Percentiles rank a stretch among this genome's conserved stretches.
phyloP scores from a whole-genome alignment of 2,797 vertebrate species.

The Triplophysa bombifrons region DNA sequence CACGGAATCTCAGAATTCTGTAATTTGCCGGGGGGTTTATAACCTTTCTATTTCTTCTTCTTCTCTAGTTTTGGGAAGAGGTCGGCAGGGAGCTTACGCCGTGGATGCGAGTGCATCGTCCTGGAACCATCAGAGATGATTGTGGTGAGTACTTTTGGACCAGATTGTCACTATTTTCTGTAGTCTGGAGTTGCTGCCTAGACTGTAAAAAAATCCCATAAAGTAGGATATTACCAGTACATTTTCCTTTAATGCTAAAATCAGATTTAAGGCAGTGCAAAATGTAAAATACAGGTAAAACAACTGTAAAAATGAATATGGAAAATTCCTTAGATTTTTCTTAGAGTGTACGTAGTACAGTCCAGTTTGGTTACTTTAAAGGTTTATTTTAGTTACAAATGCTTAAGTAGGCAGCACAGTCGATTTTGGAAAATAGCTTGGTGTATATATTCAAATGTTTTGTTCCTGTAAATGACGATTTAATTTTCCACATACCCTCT shows the following conservation, averaged over 20 bases:
- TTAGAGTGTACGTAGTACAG: background rate
- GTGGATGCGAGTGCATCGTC: constrained; percentile 98
- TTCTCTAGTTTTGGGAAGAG: constrained; percentile 92
- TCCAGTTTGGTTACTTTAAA: background rate
- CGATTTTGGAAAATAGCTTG: background rate
- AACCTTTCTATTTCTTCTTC: constrained; percentile 5
- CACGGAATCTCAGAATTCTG: constrained; percentile 9
- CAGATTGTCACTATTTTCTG: constrained; percentile 12
- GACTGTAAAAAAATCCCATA: too few relatives aligned
- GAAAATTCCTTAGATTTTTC: too few relatives aligned
- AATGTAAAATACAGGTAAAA: too few relatives aligned
- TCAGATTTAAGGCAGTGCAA: too few relatives aligned
- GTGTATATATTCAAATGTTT: too few relatives aligned
- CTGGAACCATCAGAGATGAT: constrained; percentile 99
- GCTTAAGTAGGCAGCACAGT: background rate
- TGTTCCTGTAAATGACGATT: background rate
- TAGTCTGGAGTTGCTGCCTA: background rate
- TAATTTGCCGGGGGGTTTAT: background rate
- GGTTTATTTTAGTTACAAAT: background rate
- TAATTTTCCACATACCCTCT: background rate
- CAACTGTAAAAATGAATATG: too few relatives aligned
- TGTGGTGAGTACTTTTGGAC: constrained; percentile 85
- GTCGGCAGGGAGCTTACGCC: constrained; percentile 93
- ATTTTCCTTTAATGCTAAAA: too few relatives aligned
- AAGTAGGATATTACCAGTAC: too few relatives aligned